These are phyloP conservation scores for Myrmecobius fasciatus DNA, from an alignment of 2,113 vertebrate genomes.

Conservation along the genomic window DNA sequence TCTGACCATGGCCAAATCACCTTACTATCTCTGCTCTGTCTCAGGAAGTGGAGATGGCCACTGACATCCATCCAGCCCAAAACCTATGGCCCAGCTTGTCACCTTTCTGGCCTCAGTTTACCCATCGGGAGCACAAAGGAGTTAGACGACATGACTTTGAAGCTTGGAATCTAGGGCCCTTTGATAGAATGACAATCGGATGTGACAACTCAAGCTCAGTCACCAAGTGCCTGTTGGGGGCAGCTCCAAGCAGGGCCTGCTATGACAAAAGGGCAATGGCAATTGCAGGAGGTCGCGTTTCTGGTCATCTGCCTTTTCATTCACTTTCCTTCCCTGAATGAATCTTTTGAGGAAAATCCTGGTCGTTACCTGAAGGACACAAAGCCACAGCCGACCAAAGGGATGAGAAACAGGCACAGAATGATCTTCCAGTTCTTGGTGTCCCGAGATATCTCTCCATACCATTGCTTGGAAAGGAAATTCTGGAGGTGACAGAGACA, in stretches of 20 bases:
- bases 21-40: background rate
- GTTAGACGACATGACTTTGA: background rate
- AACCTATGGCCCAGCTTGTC: background rate
- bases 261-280: background rate
- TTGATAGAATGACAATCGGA: background rate
- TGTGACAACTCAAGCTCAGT: background rate
- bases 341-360: background rate
- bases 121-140: background rate
- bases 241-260: background rate
- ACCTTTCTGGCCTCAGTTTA: background rate
- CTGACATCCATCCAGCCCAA: accelerated
- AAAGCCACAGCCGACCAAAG: constrained; percentile 92
- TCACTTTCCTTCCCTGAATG: background rate
- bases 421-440: constrained; percentile 96
- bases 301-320: background rate
- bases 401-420: constrained; percentile 92
- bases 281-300: background rate
- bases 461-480: constrained; percentile 93
- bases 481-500: constrained; percentile 79
- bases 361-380: constrained; percentile 91
- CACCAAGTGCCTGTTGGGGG: background rate
- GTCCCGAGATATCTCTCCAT: constrained; percentile 94
- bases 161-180: background rate
- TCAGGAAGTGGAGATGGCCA: background rate
- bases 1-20: background rate